phyloP scores from a whole-genome alignment of 2,888 invertebrate genomes.

The Melanargia galathea region DNA sequence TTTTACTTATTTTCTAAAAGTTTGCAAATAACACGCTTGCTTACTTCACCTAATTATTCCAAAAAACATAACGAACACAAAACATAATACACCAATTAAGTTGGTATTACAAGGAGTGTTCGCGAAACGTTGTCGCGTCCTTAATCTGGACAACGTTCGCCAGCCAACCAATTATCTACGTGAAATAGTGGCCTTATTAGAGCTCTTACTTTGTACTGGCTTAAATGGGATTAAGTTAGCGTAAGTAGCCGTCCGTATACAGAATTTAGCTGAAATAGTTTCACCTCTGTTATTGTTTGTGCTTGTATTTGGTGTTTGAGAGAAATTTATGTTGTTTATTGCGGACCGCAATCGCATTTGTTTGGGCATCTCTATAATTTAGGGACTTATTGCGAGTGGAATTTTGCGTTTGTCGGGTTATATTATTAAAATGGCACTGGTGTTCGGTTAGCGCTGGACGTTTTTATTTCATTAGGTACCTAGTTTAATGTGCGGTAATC shows the following conservation, averaged over 20 bases:
- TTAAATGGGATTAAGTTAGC: slow-evolving; percentile 70
- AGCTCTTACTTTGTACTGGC: slow-evolving; percentile 72
- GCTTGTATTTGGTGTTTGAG: slow-evolving; percentile 24
- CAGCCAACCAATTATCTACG: slow-evolving; percentile 76
- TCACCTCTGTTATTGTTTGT: slow-evolving; percentile 30
- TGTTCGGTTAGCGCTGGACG: neutral
- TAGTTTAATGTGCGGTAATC: too few species aligned
- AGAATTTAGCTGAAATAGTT: slow-evolving; percentile 51
- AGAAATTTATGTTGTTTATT: slow-evolving; percentile 27
- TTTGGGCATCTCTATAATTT: slow-evolving; percentile 18
- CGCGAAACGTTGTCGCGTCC: slow-evolving; percentile 51
- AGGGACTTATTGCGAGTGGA: slow-evolving; percentile 2
- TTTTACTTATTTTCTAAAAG: neutral
- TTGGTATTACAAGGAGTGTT: slow-evolving; percentile 50
- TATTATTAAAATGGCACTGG: neutral
- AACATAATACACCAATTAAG: slow-evolving; percentile 24
- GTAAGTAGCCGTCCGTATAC: slow-evolving; percentile 61
- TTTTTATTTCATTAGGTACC: neutral
- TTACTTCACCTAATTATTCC: neutral
- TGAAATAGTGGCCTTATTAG: slow-evolving; percentile 76
- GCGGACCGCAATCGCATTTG: slow-evolving; percentile 17
- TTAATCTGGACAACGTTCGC: slow-evolving; percentile 60
- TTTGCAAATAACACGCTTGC: neutral
- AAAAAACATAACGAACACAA: slow-evolving; percentile 4
- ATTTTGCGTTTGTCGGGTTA: neutral